Conservation (phyloP, 2,113 vertebrate genomes). For the Psilopsiagon aurifrons region DNA sequence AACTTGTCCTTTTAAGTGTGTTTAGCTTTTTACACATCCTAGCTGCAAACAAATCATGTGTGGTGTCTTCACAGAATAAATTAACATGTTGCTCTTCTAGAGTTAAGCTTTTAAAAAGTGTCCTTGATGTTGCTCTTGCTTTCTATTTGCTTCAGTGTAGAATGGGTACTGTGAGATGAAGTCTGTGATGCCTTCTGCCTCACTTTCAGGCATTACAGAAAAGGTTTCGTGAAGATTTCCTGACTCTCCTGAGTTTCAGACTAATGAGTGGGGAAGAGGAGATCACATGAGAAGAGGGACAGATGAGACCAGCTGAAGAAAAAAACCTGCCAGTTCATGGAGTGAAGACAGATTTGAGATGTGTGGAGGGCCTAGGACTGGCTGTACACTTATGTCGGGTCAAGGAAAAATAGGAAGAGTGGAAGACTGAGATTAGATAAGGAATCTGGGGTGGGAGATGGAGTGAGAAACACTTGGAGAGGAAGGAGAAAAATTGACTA, state of each 20-base stretch:
- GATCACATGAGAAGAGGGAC: neutral
- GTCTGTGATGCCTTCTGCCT: neutral
- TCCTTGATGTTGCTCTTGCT: neutral
- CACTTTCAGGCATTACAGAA: neutral
- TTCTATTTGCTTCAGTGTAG: neutral
- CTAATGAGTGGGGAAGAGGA: neutral
- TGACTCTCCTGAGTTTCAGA: neutral
- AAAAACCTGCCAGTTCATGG: neutral
- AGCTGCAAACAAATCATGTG: neutral
- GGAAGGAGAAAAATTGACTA: neutral
- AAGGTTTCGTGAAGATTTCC: neutral
- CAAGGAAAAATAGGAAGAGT: neutral
- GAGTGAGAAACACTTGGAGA: neutral
- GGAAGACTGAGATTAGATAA: constrained; percentile 22
- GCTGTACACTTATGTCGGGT: neutral
- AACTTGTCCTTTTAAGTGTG: neutral
- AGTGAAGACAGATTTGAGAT: neutral
- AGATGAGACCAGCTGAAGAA: neutral
- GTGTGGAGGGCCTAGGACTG: neutral
- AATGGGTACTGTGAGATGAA: neutral
- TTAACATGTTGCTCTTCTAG: neutral
- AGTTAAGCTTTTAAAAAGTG: neutral
- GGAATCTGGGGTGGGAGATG: neutral
- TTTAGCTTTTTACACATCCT: neutral
- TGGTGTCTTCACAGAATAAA: neutral